Evolutionary conservation across 2,113 vertebrate genomes (phyloP).

Genomic region (Apaloderma vittatum): DNA sequence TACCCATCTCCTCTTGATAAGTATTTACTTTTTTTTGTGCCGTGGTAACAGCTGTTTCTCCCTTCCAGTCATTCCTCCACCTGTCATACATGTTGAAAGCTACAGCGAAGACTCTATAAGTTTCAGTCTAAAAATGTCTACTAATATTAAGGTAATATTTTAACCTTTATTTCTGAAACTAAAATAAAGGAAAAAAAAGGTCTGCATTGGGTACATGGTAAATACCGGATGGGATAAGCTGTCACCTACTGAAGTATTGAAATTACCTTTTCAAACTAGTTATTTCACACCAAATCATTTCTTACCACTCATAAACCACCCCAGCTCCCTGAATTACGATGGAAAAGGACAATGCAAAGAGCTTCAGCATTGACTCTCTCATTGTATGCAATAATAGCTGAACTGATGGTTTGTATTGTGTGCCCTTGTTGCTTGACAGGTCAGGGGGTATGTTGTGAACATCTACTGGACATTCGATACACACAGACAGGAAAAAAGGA

Average conservation of each 20-base stretch:
- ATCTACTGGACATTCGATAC: slow-evolving; percentile 93
- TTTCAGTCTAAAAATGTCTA: slow-evolving; percentile 86
- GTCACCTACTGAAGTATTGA: not conserved
- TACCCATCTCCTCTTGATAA: not conserved
- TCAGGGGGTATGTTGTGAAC: slow-evolving; percentile 87
- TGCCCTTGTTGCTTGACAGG: slow-evolving; percentile 75
- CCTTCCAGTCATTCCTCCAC: slow-evolving; percentile 87
- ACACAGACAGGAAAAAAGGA: slow-evolving; percentile 90
- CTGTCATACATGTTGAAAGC: slow-evolving; percentile 84
- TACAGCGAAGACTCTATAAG: slow-evolving; percentile 82
- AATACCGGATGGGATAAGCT: not conserved
- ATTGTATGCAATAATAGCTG: not conserved
- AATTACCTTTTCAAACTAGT: not conserved
- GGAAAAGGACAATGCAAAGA: not conserved
- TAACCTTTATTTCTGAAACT: not conserved
- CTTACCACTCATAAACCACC: not conserved
- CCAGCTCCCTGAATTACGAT: not conserved
- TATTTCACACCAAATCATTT: not conserved
- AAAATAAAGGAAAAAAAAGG: not conserved
- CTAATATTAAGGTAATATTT: slow-evolving; percentile 81
- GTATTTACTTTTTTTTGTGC: not conserved
- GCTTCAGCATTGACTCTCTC: not conserved
- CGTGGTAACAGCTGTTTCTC: not conserved
- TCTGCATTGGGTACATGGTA: not conserved
- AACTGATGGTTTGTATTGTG: not conserved